These are phyloP conservation scores for Rostratula benghalensis DNA, from an alignment of 2,113 vertebrate species.

Conservation along the genomic window DNA sequence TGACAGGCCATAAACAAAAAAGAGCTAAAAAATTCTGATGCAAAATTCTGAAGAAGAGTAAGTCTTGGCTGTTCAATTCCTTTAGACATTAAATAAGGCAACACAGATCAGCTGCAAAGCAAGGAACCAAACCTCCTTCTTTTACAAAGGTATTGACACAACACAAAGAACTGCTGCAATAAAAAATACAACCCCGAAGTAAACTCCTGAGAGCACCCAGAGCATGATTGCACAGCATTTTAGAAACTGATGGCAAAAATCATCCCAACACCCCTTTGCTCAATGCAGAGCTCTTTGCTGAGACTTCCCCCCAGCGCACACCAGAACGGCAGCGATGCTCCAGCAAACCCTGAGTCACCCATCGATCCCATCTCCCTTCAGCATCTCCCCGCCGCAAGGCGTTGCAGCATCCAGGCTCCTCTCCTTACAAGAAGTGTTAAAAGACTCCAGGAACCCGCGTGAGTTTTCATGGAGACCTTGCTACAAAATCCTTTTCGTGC, in stretches of 20 bases:
- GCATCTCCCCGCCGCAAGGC: not conserved
- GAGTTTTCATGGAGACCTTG: not conserved
- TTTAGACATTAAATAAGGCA: not conserved
- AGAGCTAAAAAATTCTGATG: not conserved
- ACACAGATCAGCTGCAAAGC: not conserved
- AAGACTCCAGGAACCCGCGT: not conserved
- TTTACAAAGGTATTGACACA: not conserved
- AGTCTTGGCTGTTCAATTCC: not conserved
- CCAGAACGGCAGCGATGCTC: not conserved
- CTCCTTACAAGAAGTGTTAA: not conserved
- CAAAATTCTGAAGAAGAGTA: not conserved
- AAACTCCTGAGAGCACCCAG: rapidly evolving
- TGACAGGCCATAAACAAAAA: not conserved
- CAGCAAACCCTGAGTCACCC: not conserved
- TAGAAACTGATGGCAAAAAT: not conserved
- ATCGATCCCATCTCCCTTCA: not conserved
- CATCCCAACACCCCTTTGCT: not conserved
- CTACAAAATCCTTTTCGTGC: not conserved
- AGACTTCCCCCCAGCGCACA: not conserved
- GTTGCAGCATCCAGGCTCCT: not conserved
- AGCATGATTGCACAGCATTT: not conserved
- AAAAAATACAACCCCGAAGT: not conserved
- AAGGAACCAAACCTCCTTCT: not conserved
- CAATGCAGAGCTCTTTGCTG: not conserved
- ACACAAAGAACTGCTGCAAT: not conserved